Percentiles rank a stretch among this genome's conserved stretches.
These are phyloP conservation scores for Melolontha melolontha DNA, from an alignment of 2,888 invertebrate genomes.

Conservation along the genomic window DNA sequence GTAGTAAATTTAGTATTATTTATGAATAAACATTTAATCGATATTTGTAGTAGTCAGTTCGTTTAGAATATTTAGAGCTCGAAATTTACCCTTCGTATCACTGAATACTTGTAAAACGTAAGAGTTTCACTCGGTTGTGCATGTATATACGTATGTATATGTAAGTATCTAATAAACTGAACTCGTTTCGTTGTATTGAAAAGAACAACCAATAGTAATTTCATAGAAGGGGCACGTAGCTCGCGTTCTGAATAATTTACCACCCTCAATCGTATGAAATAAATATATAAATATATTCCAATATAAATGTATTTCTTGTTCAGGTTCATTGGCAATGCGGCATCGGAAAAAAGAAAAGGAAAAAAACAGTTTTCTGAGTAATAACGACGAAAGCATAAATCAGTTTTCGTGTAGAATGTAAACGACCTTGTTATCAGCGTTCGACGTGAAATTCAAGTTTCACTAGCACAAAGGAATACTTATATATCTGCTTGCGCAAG, in stretches of 20 bases:
- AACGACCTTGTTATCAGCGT: slow-evolving; percentile 61
- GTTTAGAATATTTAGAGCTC: no score
- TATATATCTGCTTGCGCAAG: slow-evolving; percentile 57
- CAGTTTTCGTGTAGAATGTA: slow-evolving; percentile 60
- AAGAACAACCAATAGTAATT: slow-evolving; percentile 28
- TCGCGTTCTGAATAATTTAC: slow-evolving; percentile 26
- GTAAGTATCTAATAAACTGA: no score
- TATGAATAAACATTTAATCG: no score
- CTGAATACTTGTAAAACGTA: no score
- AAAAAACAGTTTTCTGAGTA: slow-evolving; percentile 35
- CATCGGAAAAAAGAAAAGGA: slow-evolving; percentile 2
- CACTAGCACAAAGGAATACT: slow-evolving; percentile 56
- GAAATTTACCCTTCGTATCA: no score
- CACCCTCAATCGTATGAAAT: slow-evolving; percentile 15
- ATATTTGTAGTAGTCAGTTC: no score
- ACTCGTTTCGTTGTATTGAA: slow-evolving; percentile 7
- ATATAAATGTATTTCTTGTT: slow-evolving; percentile 13
- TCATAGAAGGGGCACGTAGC: slow-evolving; percentile 28
- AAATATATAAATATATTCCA: slow-evolving; percentile 33
- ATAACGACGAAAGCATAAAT: slow-evolving; percentile 49
- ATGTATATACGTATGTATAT: no score
- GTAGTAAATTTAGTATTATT: no score
- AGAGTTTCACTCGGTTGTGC: no score
- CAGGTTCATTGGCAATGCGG: background rate
- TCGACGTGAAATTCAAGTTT: slow-evolving; percentile 58